Evolutionary conservation across 2,113 vertebrate genomes (phyloP), one percentile per base, ranked within the genome.

Genomic region (Pluvianellus socialis): DNA sequence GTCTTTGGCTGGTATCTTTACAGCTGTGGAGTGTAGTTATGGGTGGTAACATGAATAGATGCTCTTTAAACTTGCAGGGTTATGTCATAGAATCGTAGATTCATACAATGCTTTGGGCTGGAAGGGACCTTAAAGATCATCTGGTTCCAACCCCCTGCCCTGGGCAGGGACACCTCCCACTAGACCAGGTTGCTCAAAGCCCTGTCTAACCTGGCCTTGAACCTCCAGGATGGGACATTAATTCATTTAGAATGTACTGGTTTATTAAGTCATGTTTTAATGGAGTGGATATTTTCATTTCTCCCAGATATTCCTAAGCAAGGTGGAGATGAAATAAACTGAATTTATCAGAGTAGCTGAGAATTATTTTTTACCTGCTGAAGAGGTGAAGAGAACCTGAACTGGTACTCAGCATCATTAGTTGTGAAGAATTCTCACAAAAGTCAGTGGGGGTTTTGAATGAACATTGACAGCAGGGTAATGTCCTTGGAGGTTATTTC

Each of bases 401-500:
- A 1, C 47, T 23, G 18, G n/a, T 21, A 4, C 33, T 81, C 56
- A 15, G 38, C 53, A 55, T 81, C 65, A 23, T 68, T 81, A 65
- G 21, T 38, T 77, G 35, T 62, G 79, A 68, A 81, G 53, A 42
- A 35, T 56, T 49, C 71, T 75, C 74, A 83, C 85, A n/a, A 33
- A 93, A 94, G 74, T 94, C 65, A 56, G 65, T 2, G 9, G 71
- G 61, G 65, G n/a, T 88, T 96, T 70, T 83, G 58, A 88, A 73
- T 70, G 88, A 96, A 83, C 82, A 92, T 28, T 73, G 68, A 33
- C 74, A 93, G 82, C 74, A 96, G 82, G 71, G 63, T 6, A 55
- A 86, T 21, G 71, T 70, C 96, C 93, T 94, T 74, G 80, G 92
- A 62, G 85, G 42, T 90, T 94, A 70, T 90, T 95, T 90, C 77